These are phyloP conservation scores for Charanyca ferruginea DNA, from an alignment of 2,888 invertebrate genomes.

Conservation along the genomic window DNA sequence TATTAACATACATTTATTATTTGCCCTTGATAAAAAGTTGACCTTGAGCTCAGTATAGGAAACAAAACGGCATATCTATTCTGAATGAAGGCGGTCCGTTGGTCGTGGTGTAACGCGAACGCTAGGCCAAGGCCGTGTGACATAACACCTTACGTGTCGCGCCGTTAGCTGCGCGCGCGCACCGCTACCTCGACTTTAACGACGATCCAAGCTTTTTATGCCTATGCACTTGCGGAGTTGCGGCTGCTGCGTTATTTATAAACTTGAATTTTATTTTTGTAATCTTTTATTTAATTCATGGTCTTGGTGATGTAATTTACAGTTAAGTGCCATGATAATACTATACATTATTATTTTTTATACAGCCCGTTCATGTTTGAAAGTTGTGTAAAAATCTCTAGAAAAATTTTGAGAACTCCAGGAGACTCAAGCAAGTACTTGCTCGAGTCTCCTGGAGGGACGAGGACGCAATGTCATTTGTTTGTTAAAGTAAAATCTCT, in stretches of 20 bases:
- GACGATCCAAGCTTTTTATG: constrained; percentile 63
- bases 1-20: constrained; percentile 21
- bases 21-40: constrained; percentile 53
- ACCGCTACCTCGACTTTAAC: constrained; percentile 63
- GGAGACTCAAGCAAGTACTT: too few relatives aligned
- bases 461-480: not conserved
- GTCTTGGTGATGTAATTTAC: not conserved
- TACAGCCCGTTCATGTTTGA: too few relatives aligned
- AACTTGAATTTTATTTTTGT: constrained; percentile 14
- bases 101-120: constrained; percentile 75
- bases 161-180: constrained; percentile 64
- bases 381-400: too few relatives aligned
- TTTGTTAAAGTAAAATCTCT: constrained; percentile 3
- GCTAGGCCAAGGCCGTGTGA: constrained; percentile 89
- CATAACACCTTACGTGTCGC: constrained; percentile 74
- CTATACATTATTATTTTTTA: too few relatives aligned
- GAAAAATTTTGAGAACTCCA: too few relatives aligned
- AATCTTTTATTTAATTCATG: not conserved
- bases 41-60: constrained; percentile 64
- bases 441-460: too few relatives aligned
- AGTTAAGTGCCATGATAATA: too few relatives aligned
- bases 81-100: constrained; percentile 71
- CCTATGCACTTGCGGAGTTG: constrained; percentile 34
- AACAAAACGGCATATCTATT: constrained; percentile 70
- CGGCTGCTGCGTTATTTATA: constrained; percentile 32